These are phyloP conservation scores for Polymixis lichenea DNA, from an alignment of 2,888 invertebrate genomes.

Conservation along the genomic window DNA sequence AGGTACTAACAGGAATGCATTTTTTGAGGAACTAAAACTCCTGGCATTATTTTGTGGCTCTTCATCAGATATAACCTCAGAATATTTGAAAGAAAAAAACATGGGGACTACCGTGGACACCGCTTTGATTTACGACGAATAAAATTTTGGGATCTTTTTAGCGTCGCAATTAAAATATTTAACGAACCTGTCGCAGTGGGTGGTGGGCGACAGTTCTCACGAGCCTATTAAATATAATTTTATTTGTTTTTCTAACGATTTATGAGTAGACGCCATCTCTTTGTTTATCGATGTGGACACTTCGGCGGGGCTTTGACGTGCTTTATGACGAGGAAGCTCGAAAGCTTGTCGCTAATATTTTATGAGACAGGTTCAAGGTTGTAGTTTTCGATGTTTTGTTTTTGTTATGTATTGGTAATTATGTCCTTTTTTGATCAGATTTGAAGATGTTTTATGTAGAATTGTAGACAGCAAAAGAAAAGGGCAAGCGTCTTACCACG, in stretches of 20 bases:
- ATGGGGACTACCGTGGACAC: conserved; percentile 84
- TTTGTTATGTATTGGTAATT: conserved; percentile 1
- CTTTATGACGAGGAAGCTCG: conserved; percentile 75
- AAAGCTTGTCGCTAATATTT: conserved; percentile 62
- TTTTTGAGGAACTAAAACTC: conserved; percentile 41
- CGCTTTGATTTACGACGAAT: conserved; percentile 88
- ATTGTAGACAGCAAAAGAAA: not conserved
- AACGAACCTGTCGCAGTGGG: conserved; percentile 88
- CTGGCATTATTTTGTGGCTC: conserved; percentile 60
- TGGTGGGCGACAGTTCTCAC: conserved; percentile 90
- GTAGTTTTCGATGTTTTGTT: conserved; percentile 7
- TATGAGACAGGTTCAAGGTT: conserved; percentile 22
- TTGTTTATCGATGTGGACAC: conserved; percentile 76
- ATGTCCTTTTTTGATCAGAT: not conserved
- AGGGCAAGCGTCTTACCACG: not conserved
- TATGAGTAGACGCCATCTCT: conserved; percentile 74
- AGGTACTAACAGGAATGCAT: conserved; percentile 21
- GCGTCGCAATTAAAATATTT: conserved; percentile 90
- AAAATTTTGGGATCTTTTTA: conserved; percentile 86
- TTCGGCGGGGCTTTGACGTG: conserved; percentile 69
- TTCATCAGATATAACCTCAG: conserved; percentile 63
- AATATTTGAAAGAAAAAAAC: conserved; percentile 56
- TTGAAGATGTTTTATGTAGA: not conserved
- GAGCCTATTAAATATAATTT: conserved; percentile 89
- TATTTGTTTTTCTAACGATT: conserved; percentile 85